Base-by-base conservation (phyloP, 2,113 vertebrate genomes). In the Lepisosteus osseus region DNA sequence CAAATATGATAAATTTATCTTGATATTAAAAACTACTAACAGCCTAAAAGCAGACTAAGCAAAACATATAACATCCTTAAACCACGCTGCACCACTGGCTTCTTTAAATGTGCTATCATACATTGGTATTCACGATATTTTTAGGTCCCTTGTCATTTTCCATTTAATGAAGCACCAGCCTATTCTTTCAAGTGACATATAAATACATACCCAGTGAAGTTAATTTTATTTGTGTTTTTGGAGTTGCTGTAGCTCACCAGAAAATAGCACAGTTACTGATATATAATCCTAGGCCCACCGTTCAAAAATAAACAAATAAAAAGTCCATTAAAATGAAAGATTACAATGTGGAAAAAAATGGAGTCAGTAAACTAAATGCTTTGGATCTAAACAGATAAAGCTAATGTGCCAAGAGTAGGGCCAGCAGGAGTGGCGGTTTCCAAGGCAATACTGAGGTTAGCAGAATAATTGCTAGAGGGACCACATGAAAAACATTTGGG, bases 401-500 rank as follows among this genome's bases (percentile, higher is more conserved):
- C 47, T 51, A 51, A 51, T 51, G 47, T 51, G 47, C 47, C 5
- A 51, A 9, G 47, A 9, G 71, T 13, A 70, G 72, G 74, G 74
- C 44, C 66, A 74, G 7, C 70, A 74, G 79, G 40, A 77, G 75
- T 51, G 47, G 47, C 9, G 47, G 47, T 51, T 51, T 5, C 47
- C 47, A 51, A 51, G 47, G 47, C 47, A 51, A 51, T 5, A 51
- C 2, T 59, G 11, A 59, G 56, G 56, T 59, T 59, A 59, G 56
- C 56, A 59, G 3, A 14, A 59, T 75, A 80, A 86, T 86, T 79
- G 75, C 69, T 77, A 77, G 63, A 64, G 76, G 4, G 71, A 80
- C 86, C 88, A 90, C 89, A 91, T 88, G 77, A 90, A 92, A 90
- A 83, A 42, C 70, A 69, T 79, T 74, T 72, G 76, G 66, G 61